Evolutionary conservation across 2,797 vertebrate genomes (phyloP).

Genomic region (Platalea minor): DNA sequence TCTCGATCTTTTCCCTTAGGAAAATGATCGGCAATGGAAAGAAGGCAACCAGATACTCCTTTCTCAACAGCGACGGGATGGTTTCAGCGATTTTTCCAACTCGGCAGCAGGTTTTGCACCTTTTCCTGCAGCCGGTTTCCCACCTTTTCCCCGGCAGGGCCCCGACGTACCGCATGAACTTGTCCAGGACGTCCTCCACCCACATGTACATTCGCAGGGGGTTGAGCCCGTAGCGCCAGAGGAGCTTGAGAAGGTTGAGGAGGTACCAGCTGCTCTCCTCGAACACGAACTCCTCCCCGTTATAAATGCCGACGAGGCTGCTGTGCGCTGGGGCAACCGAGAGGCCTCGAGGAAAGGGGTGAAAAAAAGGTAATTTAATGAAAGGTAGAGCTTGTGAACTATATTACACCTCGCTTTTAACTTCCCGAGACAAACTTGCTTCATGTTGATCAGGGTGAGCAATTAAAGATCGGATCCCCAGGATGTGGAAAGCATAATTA

Average conservation of each 20-base stretch:
- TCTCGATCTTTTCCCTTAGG: background rate
- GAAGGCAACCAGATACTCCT: background rate
- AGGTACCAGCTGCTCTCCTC: conserved; percentile 93
- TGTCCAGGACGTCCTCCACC: conserved; percentile 90
- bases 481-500: accelerated
- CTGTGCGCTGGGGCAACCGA: conserved; percentile 6
- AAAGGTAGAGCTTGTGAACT: background rate
- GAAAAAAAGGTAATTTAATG: background rate
- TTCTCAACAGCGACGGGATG: background rate
- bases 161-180: conserved; percentile 89
- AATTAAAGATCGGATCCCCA: background rate
- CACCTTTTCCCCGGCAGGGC: background rate
- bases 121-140: background rate
- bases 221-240: conserved; percentile 90
- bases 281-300: conserved; percentile 87
- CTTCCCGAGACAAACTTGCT: too few relatives aligned
- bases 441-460: accelerated
- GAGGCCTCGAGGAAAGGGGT: conserved; percentile 67
- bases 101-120: background rate
- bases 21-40: accelerated
- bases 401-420: accelerated
- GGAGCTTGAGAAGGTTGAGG: conserved; percentile 83
- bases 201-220: conserved; percentile 90
- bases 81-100: background rate
- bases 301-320: conserved; percentile 82